Percentiles rank a stretch among this genome's conserved stretches.
These are phyloP conservation scores for Nasonia oneida DNA, from an alignment of 2,888 invertebrate genomes.

Conservation along the genomic window DNA sequence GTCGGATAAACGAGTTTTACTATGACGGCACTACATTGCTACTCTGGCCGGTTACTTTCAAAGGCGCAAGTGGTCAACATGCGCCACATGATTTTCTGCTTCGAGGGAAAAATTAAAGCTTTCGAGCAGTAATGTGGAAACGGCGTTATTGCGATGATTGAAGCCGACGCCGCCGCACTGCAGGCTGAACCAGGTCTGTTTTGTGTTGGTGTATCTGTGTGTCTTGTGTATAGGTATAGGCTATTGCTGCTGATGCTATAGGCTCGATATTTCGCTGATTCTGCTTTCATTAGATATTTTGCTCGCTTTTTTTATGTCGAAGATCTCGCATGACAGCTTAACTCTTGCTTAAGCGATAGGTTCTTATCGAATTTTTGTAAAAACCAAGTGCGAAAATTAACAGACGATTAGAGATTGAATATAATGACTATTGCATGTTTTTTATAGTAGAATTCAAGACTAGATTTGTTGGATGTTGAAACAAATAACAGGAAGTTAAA, in stretches of 20 bases:
- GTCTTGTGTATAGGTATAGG: neutral
- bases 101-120: neutral
- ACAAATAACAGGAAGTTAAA: constrained; percentile 22
- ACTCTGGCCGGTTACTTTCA: neutral
- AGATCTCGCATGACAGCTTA: constrained; percentile 33
- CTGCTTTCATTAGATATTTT: neutral
- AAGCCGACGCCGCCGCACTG: constrained; percentile 36
- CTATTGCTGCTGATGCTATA: neutral
- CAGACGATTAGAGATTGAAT: too few species aligned
- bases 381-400: too few species aligned
- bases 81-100: neutral
- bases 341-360: neutral
- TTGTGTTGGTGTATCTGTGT: neutral
- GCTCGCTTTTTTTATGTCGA: neutral
- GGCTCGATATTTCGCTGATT: neutral
- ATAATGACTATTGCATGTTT: too few species aligned
- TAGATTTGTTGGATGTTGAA: constrained; percentile 1
- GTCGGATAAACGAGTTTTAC: constrained; percentile 15
- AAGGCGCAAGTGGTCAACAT: neutral
- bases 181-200: constrained; percentile 35
- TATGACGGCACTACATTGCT: neutral
- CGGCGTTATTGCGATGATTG: neutral
- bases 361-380: neutral
- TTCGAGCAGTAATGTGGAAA: neutral
- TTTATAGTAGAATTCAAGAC: neutral